Percentiles rank a stretch among this genome's conserved stretches.
phyloP scores from a whole-genome alignment of 1,140 invertebrate genomes.

The Dinoponera quadriceps region DNA sequence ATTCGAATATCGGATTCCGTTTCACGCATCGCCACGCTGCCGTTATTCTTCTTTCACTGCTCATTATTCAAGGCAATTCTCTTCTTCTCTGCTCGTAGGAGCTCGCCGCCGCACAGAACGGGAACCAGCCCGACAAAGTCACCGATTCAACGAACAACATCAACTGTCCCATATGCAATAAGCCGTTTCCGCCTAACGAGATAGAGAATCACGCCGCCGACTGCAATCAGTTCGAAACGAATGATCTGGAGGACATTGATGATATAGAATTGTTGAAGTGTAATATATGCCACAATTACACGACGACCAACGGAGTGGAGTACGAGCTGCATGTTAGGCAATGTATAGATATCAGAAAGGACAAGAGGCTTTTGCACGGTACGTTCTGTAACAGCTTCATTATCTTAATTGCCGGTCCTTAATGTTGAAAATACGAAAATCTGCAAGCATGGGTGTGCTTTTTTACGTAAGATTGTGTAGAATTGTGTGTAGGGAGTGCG shows the following conservation, averaged over 20 bases:
- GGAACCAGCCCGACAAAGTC: constrained; percentile 4
- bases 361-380: constrained; percentile 46
- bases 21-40: too few species aligned
- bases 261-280: constrained; percentile 55
- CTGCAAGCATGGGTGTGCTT: neutral
- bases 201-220: constrained; percentile 75
- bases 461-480: too few species aligned
- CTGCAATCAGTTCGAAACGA: constrained; percentile 71
- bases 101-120: neutral
- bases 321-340: constrained; percentile 68
- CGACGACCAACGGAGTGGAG: constrained; percentile 56
- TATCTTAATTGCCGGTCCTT: neutral
- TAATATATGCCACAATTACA: constrained; percentile 66
- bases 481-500: neutral
- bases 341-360: constrained; percentile 58
- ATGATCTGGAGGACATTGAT: constrained; percentile 42
- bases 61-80: neutral
- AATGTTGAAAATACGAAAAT: constrained; percentile 2
- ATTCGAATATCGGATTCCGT: too few species aligned
- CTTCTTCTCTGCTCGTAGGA: constrained; percentile 47
- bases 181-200: constrained; percentile 64
- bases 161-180: constrained; percentile 77
- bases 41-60: neutral
- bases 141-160: constrained; percentile 36
- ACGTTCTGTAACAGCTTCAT: neutral